A percentile compares a stretch with the other conserved stretches of the same genome.
Evolutionary conservation across 2,113 vertebrate species (phyloP).

Genomic region (Toxotes chatareus): DNA sequence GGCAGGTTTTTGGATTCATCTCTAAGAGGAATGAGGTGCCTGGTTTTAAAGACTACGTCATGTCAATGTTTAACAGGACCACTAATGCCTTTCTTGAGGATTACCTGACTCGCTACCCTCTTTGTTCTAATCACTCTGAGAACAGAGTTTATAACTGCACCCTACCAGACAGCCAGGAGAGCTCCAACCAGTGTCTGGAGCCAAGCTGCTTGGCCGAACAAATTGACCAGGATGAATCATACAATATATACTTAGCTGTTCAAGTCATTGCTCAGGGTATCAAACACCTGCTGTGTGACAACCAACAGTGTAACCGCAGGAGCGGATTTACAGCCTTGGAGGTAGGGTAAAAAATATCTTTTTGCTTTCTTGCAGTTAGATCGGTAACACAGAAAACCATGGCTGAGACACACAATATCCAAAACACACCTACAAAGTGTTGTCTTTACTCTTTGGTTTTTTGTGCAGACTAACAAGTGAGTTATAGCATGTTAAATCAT

Average conservation of each 20-base stretch:
- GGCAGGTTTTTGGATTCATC: conserved; percentile 68
- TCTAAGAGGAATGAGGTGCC: conserved; percentile 55
- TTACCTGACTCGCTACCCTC: background rate
- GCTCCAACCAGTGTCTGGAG: conserved; percentile 9
- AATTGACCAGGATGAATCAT: conserved; percentile 50
- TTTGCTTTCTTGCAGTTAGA: background rate
- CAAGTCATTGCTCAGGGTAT: conserved; percentile 66
- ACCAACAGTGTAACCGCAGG: conserved; percentile 27
- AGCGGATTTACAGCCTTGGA: conserved; percentile 53
- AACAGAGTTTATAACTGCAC: background rate
- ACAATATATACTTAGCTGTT: conserved; percentile 72
- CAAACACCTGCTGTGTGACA: conserved; percentile 58
- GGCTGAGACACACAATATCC: too few species aligned
- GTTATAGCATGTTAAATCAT: too few species aligned
- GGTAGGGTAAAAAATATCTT: conserved; percentile 46
- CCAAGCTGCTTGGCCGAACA: conserved; percentile 19
- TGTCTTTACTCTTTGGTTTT: too few species aligned
- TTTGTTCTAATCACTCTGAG: conserved; percentile 13
- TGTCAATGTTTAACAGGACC: conserved; percentile 17
- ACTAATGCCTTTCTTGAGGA: background rate
- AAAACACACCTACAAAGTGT: too few species aligned
- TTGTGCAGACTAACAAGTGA: too few species aligned
- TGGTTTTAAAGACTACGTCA: conserved; percentile 66
- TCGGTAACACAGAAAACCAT: too few species aligned
- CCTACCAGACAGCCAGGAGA: background rate